Conservation (phyloP, 2,113 vertebrate species). For the Cyprinodon tularosa region DNA sequence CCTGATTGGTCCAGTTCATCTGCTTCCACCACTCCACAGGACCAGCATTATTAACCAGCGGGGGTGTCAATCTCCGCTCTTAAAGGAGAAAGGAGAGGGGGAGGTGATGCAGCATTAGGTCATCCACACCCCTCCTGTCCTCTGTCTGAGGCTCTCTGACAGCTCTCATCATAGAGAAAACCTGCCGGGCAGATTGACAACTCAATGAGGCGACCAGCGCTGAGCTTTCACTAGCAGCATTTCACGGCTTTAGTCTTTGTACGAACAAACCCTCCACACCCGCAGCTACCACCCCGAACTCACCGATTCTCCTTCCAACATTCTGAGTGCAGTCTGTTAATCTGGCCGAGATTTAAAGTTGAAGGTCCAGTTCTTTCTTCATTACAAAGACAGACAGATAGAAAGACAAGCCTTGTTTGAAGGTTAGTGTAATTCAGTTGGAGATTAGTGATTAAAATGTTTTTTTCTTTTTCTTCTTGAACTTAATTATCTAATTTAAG, state of each 20-base stretch:
- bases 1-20: conserved; percentile 30
- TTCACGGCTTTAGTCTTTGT: conserved; percentile 66
- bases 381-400: neutral
- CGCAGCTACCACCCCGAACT: conserved; percentile 11
- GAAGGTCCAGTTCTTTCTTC: neutral
- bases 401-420: too few relatives aligned
- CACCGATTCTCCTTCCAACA: conserved; percentile 10
- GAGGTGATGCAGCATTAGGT: conserved; percentile 63
- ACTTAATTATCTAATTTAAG: too few relatives aligned
- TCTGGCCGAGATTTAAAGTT: neutral
- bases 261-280: conserved; percentile 24
- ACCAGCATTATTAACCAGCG: conserved; percentile 31
- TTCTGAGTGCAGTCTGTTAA: conserved; percentile 1
- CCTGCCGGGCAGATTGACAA: conserved; percentile 70
- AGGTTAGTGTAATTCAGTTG: too few relatives aligned
- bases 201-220: conserved; percentile 67
- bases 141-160: conserved; percentile 37
- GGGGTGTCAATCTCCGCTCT: conserved; percentile 58
- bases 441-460: too few relatives aligned
- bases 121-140: conserved; percentile 54
- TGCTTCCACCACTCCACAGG: conserved; percentile 43
- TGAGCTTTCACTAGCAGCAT: conserved; percentile 56
- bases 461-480: too few relatives aligned
- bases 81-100: conserved; percentile 32
- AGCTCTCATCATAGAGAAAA: conserved; percentile 52